Conservation (phyloP, 2,797 vertebrate species). For the Alfaro cultratus region DNA sequence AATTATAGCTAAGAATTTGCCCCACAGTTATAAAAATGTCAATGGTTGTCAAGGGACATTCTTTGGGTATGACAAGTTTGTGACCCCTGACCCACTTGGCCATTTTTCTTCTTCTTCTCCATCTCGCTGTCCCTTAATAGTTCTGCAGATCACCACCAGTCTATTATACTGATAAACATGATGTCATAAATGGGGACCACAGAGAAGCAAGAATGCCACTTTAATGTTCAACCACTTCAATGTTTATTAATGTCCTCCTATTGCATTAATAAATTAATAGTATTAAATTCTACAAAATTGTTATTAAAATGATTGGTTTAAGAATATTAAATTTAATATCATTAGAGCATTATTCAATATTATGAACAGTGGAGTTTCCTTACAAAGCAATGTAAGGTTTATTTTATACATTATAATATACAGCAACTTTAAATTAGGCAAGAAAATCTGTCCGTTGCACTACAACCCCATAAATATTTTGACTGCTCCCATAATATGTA, state of each 20-base stretch:
- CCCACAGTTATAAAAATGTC: conserved; percentile 50
- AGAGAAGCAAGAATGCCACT: not conserved
- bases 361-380: not conserved
- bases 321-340: not conserved
- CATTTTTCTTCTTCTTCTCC: conserved; percentile 21
- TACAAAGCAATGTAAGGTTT: not conserved
- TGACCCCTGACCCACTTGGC: conserved; percentile 45
- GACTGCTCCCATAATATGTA: not conserved
- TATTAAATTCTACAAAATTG: not conserved
- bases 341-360: not conserved
- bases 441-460: not conserved
- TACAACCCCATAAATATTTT: not conserved
- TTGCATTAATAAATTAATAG: too few species aligned
- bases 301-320: not conserved
- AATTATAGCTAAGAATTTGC: conserved; percentile 59
- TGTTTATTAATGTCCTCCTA: not conserved
- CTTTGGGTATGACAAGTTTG: conserved; percentile 33
- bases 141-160: conserved; percentile 31
- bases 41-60: conserved; percentile 45
- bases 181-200: conserved; percentile 14
- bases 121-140: conserved; percentile 4
- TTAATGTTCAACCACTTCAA: not conserved
- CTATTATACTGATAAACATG: conserved; percentile 23
- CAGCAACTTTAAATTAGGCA: not conserved
- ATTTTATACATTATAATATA: not conserved